Conservation (phyloP, 1,140 invertebrate species). For the Leguminivora glycinivorella region DNA sequence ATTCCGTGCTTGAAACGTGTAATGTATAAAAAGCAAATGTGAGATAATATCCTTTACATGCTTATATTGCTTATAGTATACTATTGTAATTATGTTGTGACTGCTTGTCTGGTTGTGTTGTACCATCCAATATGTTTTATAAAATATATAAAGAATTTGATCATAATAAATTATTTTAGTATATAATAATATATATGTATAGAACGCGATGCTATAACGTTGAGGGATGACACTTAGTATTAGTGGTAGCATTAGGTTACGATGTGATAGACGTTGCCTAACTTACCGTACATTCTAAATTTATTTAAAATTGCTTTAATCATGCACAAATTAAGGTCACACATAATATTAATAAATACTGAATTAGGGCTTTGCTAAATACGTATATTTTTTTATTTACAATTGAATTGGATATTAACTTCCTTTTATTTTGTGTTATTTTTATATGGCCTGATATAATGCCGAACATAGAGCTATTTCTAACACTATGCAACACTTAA, state of each 20-base stretch:
- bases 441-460: no score
- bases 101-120: conserved; percentile 51
- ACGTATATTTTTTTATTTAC: no score
- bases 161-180: conserved; percentile 37
- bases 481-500: no score
- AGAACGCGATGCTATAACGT: conserved; percentile 1
- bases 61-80: conserved; percentile 18
- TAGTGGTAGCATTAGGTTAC: conserved; percentile 46
- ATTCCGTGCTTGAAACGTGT: neutral
- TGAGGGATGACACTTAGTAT: neutral
- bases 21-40: neutral
- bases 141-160: conserved; percentile 30
- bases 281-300: conserved; percentile 36
- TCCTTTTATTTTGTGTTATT: no score
- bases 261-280: conserved; percentile 53
- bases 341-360: conserved; percentile 37
- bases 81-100: conserved; percentile 39
- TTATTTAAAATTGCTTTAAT: conserved; percentile 54
- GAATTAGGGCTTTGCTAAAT: neutral
- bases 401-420: no score
- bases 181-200: conserved; percentile 31
- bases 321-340: conserved; percentile 58
- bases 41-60: neutral
- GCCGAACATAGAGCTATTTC: no score
- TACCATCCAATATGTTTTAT: conserved; percentile 47